Evolutionary conservation across 2,797 vertebrate species (phyloP), one percentile per base, ranked within the genome.

Genomic region (Orestias chungarensis): DNA sequence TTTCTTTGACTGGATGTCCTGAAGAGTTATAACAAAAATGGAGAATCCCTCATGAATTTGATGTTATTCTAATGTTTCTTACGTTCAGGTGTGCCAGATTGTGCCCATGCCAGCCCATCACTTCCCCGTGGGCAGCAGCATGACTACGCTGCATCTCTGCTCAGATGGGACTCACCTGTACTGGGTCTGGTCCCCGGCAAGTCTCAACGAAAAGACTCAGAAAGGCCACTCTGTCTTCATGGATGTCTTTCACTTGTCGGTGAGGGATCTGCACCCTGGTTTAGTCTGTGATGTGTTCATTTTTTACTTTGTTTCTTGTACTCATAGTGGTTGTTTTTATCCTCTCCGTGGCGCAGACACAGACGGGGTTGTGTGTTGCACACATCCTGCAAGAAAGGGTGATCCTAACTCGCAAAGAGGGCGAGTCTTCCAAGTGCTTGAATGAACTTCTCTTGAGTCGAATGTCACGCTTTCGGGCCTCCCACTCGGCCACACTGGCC

Each of bases 151-250:
- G 77, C 97, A 99, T 88, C 95, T 99, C 75, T 99, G 97, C 91
- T 99, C 98, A 44, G 98, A 99, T 68, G 97, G 98, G 46, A 97
- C 96, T 54, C 98, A 97, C 80, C 94, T 99, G 90, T 99, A 99
- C 88, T 99, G 98, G 98, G 95, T 99, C 82, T 99, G 98, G 98
- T 99, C 97, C 75, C 98, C 98, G 69, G 97, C 97, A 74, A 96
- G 97, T 86, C 95, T 99, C 84, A 99, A 99, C 25, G 98, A 99
- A 89, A 99, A 99, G 91, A 99, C 97, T 3, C 97, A 97, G 33
- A 99, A 99, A 93, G 98, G 98, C 76, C 97, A 99, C 86, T 99
- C 97, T 35, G 97, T 99, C 82, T 99, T 99, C 90, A 99, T 99
- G 97, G 98, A 99, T 85, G 89, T 98, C 83, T 99, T 99, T 95